A percentile compares a stretch with the other conserved stretches of the same genome.
phyloP scores from a whole-genome alignment of 2,113 vertebrate genomes.

The Coptodon rendalli region DNA sequence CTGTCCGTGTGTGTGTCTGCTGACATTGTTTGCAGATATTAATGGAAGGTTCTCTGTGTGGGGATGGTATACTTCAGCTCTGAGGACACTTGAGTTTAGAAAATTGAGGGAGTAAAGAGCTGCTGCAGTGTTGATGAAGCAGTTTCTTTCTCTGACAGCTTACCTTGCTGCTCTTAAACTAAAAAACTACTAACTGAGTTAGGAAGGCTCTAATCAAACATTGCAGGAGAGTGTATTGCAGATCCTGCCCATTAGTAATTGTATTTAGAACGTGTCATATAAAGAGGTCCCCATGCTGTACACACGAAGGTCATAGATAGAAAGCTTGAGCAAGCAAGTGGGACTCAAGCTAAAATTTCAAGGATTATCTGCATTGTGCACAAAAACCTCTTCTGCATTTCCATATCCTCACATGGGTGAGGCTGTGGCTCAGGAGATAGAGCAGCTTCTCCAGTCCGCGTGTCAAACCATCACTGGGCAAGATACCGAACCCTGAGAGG shows the following conservation, averaged over 20 bases:
- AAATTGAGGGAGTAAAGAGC: background rate
- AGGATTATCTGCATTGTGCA: background rate
- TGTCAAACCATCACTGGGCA: background rate
- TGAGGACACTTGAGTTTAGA: background rate
- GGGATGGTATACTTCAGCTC: background rate
- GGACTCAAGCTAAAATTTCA: background rate
- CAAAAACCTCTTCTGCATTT: background rate
- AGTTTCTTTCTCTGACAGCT: background rate
- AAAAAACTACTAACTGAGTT: background rate
- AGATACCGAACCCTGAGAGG: background rate
- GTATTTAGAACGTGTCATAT: background rate
- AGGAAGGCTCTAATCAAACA: background rate
- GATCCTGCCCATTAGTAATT: background rate
- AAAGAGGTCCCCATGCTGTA: background rate
- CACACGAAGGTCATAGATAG: background rate
- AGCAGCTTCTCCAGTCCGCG: background rate
- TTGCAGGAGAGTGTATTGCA: background rate
- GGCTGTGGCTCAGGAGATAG: background rate
- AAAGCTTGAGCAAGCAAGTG: background rate
- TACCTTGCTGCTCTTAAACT: background rate
- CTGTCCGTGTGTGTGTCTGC: background rate
- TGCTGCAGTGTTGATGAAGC: background rate
- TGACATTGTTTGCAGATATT: background rate
- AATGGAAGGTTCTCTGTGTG: background rate
- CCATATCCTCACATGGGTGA: background rate